Base-by-base conservation (phyloP, 2,113 vertebrate species). In the Dascyllus trimaculatus region DNA sequence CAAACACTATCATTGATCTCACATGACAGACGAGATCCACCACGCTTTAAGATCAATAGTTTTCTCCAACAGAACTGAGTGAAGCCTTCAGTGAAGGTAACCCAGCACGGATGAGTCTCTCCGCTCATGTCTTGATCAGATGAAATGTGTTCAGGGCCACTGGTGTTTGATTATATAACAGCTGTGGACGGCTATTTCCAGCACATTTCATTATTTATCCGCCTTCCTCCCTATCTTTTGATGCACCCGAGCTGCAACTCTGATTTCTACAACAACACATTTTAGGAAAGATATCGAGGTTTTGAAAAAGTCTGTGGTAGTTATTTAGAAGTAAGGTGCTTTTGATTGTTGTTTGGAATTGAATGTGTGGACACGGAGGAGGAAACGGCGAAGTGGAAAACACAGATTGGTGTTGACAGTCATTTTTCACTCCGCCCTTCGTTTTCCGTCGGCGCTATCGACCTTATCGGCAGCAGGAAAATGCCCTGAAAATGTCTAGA, bases 21-120 rank as follows among this genome's bases (percentile, higher is more conserved):
- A 21, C 48, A 49, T 61, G 59, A 75, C 22, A 3, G 53, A 65
- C 38, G 35, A 35, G 58, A 58, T 74, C 2, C 48, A 26, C 53
- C 26, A 5, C 61, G 71, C 65, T 63, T n/a, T 67, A 21, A 66
- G 70, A 78, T 84, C 65, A 72, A 57, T 82, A 78, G 32, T 51
- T 75, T 24, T 35, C 8, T 49, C 71, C 22, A 22, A 26, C 48
- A 32, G 14, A 21, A 3, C 57, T 2, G 13, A 75, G 26, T 46
- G 18, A 63, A 73, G 56, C 46, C 62, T 38, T 73, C 45, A 21
- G n/a, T 72, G 13, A 48, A 71, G 49, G 48, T 60, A 24, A 38
- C 53, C 43, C 35, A 38, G 40, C 11, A 17, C 52, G 4, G 56
- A 51, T 4, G 15, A 67, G 59, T 71, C 17, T 67, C 61, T 75